Evolutionary conservation across 2,888 invertebrate species (phyloP).

Genomic region (Limnephilus auricula): DNA sequence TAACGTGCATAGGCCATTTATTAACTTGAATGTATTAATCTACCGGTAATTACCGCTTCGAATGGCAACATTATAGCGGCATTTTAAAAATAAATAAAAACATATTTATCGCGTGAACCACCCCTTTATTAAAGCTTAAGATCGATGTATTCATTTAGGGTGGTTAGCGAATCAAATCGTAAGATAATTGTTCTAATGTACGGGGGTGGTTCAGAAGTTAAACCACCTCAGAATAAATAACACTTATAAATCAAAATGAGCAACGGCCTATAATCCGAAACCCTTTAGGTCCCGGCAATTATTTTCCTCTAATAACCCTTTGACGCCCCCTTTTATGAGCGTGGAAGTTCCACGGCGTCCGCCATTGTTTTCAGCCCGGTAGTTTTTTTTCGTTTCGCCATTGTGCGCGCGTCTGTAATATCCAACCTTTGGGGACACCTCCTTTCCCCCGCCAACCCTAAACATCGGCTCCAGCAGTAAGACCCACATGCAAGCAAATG

Average conservation of each 20-base stretch:
- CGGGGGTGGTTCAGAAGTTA: slow-evolving; percentile 48
- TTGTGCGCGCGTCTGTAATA: slow-evolving; percentile 34
- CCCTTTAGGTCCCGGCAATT: slow-evolving; percentile 65
- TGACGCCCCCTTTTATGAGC: slow-evolving; percentile 54
- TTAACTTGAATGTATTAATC: not conserved
- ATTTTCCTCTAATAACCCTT: slow-evolving; percentile 62
- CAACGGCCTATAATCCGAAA: slow-evolving; percentile 65
- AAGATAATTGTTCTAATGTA: slow-evolving; percentile 56
- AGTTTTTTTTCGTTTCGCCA: slow-evolving; percentile 34
- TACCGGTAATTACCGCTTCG: not conserved
- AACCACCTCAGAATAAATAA: slow-evolving; percentile 64
- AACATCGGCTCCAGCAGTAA: not conserved
- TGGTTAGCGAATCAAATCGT: slow-evolving; percentile 53
- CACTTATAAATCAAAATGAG: slow-evolving; percentile 66
- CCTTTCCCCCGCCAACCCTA: not conserved
- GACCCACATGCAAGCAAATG: slow-evolving; percentile 6
- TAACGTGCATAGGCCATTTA: not conserved
- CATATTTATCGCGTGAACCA: not conserved
- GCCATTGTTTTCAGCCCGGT: slow-evolving; percentile 16
- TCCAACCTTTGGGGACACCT: slow-evolving; percentile 13
- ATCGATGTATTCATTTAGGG: slow-evolving; percentile 41
- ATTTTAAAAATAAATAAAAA: slow-evolving; percentile 6
- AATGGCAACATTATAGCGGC: not conserved
- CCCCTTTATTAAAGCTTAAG: slow-evolving; percentile 29
- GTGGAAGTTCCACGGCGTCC: slow-evolving; percentile 27